These are phyloP conservation scores for Discoglossus pictus DNA, from an alignment of 2,797 vertebrate species.

Conservation along the genomic window DNA sequence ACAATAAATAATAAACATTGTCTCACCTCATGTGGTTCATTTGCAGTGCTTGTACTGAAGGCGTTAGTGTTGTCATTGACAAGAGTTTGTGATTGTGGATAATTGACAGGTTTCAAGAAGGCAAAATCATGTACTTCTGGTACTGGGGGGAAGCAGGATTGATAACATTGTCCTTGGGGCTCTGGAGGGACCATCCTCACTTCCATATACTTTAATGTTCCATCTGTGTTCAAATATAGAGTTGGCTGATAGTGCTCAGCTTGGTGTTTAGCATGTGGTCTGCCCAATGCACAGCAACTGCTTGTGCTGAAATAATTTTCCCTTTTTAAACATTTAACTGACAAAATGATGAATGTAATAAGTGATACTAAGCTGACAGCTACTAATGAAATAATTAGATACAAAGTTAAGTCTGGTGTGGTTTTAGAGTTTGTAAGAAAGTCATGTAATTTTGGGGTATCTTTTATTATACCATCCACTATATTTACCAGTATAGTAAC, in stretches of 20 bases:
- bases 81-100: not conserved
- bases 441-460: conserved; percentile 3
- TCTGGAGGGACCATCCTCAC: conserved; percentile 75
- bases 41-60: conserved; percentile 52
- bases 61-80: conserved; percentile 44
- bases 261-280: not conserved
- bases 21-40: conserved; percentile 72
- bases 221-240: conserved; percentile 58
- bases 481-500: conserved; percentile 60
- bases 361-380: conserved; percentile 33
- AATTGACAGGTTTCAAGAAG: conserved; percentile 2
- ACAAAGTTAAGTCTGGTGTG: conserved; percentile 13
- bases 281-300: conserved; percentile 4
- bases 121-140: conserved; percentile 58
- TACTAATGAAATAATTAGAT: conserved; percentile 37
- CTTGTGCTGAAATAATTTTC: not conserved
- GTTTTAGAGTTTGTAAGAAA: conserved; percentile 31
- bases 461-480: conserved; percentile 9
- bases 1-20: too few relatives aligned
- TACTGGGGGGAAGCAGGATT: conserved; percentile 71
- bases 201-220: conserved; percentile 75
- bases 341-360: conserved; percentile 29
- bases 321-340: conserved; percentile 40
- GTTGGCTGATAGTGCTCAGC: conserved; percentile 11
- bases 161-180: conserved; percentile 81